Percentiles rank a stretch among this genome's conserved stretches.
Conservation (phyloP, 2,113 vertebrate species). For the Deroptyus accipitrinus region DNA sequence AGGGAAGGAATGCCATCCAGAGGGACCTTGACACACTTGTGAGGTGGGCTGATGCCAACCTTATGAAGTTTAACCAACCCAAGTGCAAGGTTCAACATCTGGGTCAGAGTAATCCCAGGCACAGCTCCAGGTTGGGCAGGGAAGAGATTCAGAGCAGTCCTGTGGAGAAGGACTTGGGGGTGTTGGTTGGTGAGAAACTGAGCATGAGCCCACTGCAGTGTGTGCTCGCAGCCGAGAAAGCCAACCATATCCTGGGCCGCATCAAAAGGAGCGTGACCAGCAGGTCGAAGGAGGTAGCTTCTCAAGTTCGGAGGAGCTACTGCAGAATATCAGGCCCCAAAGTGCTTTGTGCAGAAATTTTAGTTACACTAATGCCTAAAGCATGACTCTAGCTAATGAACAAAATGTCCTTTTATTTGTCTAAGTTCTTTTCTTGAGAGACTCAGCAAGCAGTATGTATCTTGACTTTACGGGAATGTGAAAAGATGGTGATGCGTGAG, state of each 20-base stretch:
- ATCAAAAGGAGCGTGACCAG: fast-evolving
- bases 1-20: too few species aligned
- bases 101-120: background rate
- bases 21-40: too few species aligned
- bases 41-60: too few species aligned
- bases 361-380: background rate
- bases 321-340: background rate
- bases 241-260: too few species aligned
- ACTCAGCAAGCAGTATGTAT: background rate
- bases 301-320: background rate
- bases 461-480: background rate
- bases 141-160: too few species aligned
- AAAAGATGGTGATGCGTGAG: background rate
- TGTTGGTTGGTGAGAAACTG: too few species aligned
- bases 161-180: too few species aligned
- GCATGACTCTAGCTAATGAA: background rate
- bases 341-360: background rate
- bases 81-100: too few species aligned
- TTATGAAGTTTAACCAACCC: too few species aligned
- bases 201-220: too few species aligned
- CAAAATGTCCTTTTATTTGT: background rate
- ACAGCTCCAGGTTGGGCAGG: too few species aligned
- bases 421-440: background rate
- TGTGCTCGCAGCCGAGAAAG: background rate
- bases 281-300: background rate